Evolutionary conservation across 2,797 vertebrate genomes (phyloP).

Genomic region (Trachurus trachurus): DNA sequence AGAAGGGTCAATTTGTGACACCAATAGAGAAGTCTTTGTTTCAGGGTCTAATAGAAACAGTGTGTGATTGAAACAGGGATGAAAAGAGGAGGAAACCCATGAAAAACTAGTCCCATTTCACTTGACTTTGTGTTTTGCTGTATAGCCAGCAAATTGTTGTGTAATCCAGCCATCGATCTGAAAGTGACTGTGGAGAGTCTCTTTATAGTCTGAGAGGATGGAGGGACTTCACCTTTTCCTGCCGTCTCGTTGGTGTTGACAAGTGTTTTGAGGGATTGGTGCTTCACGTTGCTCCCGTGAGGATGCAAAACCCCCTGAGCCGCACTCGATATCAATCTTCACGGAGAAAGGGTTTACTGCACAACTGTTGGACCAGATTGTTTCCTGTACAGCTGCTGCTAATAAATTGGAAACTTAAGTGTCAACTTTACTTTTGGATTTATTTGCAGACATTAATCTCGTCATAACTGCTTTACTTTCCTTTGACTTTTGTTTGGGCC

Average conservation of each 20-base stretch:
- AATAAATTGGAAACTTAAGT: background rate
- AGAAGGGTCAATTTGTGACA: background rate
- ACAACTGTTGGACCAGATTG: background rate
- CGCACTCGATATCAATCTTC: background rate
- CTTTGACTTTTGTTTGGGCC: slow-evolving; percentile 12
- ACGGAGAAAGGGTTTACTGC: slow-evolving; percentile 2
- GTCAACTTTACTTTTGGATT: slow-evolving; percentile 2
- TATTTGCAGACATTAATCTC: slow-evolving; percentile 9
- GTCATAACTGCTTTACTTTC: slow-evolving; percentile 25
- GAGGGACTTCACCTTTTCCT: background rate
- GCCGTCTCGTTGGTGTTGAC: background rate
- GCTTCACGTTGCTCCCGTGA: slow-evolving; percentile 14
- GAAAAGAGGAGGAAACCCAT: background rate
- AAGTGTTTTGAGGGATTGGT: slow-evolving; percentile 11
- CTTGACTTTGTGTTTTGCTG: background rate
- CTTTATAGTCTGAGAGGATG: background rate
- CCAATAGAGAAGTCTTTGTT: background rate
- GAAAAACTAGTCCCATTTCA: background rate
- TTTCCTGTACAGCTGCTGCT: background rate
- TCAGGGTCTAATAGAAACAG: background rate
- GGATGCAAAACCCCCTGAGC: background rate
- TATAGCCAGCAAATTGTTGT: background rate
- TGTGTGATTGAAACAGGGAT: background rate
- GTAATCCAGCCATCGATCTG: background rate
- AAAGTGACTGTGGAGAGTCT: background rate